These are phyloP conservation scores for Netelia virgata DNA, from an alignment of 2,888 invertebrate genomes.

Conservation along the genomic window DNA sequence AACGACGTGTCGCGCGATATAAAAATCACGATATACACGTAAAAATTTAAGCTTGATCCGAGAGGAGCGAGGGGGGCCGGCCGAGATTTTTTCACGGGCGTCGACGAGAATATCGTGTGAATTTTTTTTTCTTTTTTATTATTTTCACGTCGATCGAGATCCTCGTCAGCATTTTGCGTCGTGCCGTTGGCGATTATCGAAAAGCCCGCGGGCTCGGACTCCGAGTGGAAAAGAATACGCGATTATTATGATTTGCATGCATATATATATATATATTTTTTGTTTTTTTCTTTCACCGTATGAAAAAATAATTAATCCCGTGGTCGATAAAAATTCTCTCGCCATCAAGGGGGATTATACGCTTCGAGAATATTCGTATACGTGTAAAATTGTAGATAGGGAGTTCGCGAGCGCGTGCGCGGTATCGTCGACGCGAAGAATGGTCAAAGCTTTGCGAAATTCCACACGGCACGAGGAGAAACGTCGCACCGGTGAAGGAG, in stretches of 20 bases:
- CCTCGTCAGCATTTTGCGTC: slow-evolving; percentile 18
- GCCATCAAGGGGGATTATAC: slow-evolving; percentile 64
- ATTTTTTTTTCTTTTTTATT: slow-evolving; percentile 3
- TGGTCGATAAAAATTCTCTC: slow-evolving; percentile 56
- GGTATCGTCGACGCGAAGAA: slow-evolving; percentile 25
- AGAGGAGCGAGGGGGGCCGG: slow-evolving; percentile 51
- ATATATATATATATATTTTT: neutral
- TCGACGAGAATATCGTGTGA: slow-evolving; percentile 27
- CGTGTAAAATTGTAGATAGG: slow-evolving; percentile 40
- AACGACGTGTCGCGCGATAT: slow-evolving; percentile 21
- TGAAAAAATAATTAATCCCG: slow-evolving; percentile 76
- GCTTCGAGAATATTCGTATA: slow-evolving; percentile 1
- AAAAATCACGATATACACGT: neutral
- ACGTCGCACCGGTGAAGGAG: slow-evolving; percentile 61
- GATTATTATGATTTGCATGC: neutral
- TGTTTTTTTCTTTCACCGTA: slow-evolving; percentile 9
- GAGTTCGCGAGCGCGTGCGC: slow-evolving; percentile 3
- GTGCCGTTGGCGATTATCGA: slow-evolving; percentile 45
- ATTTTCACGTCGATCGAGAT: slow-evolving; percentile 33
- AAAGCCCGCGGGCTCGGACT: slow-evolving; percentile 23
- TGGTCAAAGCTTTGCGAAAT: slow-evolving; percentile 58
- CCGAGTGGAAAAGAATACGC: slow-evolving; percentile 17
- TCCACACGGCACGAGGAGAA: slow-evolving; percentile 40
- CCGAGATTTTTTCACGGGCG: slow-evolving; percentile 8
- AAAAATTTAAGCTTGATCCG: slow-evolving; percentile 48